Base-by-base conservation (phyloP, 2,888 invertebrate genomes). In the Blastobasis lacticolella region DNA sequence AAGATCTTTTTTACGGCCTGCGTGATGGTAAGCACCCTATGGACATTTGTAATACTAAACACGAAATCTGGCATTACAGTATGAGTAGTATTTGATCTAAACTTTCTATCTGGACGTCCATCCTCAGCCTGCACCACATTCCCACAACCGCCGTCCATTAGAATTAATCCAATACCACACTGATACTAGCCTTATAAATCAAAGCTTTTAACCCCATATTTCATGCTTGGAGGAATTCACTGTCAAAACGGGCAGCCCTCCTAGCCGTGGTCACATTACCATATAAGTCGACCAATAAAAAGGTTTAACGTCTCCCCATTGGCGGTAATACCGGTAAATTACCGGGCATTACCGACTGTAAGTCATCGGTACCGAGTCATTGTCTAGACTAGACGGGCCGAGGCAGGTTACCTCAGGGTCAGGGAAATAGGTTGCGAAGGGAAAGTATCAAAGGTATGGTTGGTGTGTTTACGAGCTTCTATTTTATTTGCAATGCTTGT, bases 251-350 rank as follows among this genome's bases (percentile, higher is more conserved):
- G 37, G 10, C 9, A 40, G 41, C 37, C 38, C 37, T 49, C 38
- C 40, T 5, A 23, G 40, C 49, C 37, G 41, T 49, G 40, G 50
- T 8, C 46, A 47, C 23, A 36, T 10, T 49, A 37, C 51, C 51
- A 55, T 52, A 53, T 50, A 54, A 52, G 54, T 51, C 54, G 52
- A 42, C 42, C 48, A 42, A 52, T 56, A 56, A 56, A 58, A 54
- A 51, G 55, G 51, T 53, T 50, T 52, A 56, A 55, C 50, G 51
- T 56, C 38, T 43, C 46, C 23, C 49, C 51, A 53, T 58, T 50
- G 49, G 37, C 62, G 52, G 66, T 73, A 73, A 73, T 74, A 66
- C 55, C 54, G 55, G 69, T 62, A 69, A 69, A 75, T 74, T 75
- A 73, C 68, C 63, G 65, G 8, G 49, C 46, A 54, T 54, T 54